A percentile compares a stretch with the other conserved stretches of the same genome.
Conservation (phyloP, 2,888 invertebrate genomes). For the Dioctria linearis region DNA sequence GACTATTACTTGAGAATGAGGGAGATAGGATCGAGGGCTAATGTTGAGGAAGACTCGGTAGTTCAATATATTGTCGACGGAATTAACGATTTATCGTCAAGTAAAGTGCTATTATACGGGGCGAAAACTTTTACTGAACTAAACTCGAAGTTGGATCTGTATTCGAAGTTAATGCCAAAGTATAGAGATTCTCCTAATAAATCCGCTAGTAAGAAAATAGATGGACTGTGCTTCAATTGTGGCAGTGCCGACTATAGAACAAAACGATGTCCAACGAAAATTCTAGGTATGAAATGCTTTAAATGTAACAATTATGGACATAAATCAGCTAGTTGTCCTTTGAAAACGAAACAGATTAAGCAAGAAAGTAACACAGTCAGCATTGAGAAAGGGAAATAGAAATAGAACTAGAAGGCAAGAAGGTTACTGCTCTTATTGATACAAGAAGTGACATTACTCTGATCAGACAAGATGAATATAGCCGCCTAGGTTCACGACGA, state of each 20-base stretch:
- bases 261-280: not conserved
- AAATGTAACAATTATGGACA: conserved; percentile 6
- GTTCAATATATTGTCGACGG: too few relatives aligned
- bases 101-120: too few relatives aligned
- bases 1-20: not conserved
- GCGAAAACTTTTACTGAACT: not conserved
- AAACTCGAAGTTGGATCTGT: not conserved
- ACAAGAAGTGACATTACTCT: not conserved
- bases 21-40: conserved; percentile 5
- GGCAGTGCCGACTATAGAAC: not conserved
- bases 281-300: not conserved
- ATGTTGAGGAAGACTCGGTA: not conserved
- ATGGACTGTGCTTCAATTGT: not conserved
- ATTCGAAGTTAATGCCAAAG: not conserved
- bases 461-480: not conserved
- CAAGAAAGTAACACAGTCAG: not conserved
- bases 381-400: not conserved
- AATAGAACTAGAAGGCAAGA: not conserved
- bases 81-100: too few relatives aligned
- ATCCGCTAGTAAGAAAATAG: not conserved
- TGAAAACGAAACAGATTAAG: not conserved
- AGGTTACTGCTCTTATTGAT: not conserved
- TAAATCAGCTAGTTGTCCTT: not conserved
- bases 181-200: not conserved
- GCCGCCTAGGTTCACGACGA: not conserved